These are phyloP conservation scores for Megalopta genalis DNA, from an alignment of 1,140 invertebrate genomes.

Conservation along the genomic window DNA sequence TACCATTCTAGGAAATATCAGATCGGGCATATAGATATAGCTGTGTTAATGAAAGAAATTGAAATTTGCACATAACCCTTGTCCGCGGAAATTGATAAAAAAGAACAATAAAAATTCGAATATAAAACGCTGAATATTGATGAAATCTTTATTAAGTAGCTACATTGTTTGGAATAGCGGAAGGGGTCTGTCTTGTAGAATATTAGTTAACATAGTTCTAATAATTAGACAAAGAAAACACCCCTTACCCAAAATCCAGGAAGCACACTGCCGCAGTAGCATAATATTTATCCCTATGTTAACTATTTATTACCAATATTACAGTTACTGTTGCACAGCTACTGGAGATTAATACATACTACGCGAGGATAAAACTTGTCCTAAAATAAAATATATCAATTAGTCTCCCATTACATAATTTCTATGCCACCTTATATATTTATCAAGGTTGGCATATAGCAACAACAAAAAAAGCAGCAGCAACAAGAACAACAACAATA, in stretches of 20 bases:
- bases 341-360: conserved; percentile 69
- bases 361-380: conserved; percentile 64
- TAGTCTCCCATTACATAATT: conserved; percentile 75
- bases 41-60: conserved; percentile 30
- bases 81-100: conserved; percentile 51
- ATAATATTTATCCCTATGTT: conserved; percentile 79
- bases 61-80: conserved; percentile 60
- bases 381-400: conserved; percentile 64
- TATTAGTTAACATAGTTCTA: conserved; percentile 63
- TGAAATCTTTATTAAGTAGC: conserved; percentile 57
- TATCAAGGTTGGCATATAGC: conserved; percentile 73
- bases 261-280: conserved; percentile 77
- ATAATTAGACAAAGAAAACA: conserved; percentile 61
- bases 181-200: conserved; percentile 64
- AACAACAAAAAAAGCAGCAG: conserved; percentile 65
- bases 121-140: conserved; percentile 58
- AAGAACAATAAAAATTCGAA: conserved; percentile 54
- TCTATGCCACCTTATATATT: conserved; percentile 74
- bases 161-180: conserved; percentile 59
- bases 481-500: conserved; percentile 45
- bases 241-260: conserved; percentile 72
- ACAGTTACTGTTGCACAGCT: conserved; percentile 72
- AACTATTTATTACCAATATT: conserved; percentile 78
- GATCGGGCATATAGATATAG: conserved; percentile 51
- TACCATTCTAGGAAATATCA: conserved; percentile 55